phyloP scores from a whole-genome alignment of 2,113 vertebrate genomes.

The Brienomyrus longianalis region DNA sequence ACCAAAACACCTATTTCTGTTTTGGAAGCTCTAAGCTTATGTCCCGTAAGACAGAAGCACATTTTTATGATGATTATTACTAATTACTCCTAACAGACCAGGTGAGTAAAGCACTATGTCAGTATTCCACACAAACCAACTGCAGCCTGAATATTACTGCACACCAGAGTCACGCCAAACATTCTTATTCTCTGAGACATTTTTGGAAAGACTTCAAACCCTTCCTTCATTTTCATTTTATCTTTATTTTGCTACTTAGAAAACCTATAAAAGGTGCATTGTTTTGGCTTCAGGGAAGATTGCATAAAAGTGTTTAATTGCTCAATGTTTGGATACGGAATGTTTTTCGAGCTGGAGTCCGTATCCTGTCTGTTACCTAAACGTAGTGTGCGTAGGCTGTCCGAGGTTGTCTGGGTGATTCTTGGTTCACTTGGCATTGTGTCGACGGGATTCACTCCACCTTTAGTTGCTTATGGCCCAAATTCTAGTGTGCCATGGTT shows the following conservation, averaged over 20 bases:
- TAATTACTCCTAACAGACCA: background rate
- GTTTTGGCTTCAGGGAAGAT: background rate
- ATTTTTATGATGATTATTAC: background rate
- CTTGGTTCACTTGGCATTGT: background rate
- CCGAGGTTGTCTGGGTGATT: background rate
- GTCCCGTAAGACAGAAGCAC: background rate
- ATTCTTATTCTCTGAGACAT: background rate
- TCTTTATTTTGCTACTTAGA: background rate
- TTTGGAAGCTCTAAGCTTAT: background rate
- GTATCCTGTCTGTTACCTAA: background rate
- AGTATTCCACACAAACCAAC: background rate
- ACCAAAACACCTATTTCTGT: background rate
- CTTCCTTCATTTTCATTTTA: background rate
- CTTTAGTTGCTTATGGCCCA: background rate
- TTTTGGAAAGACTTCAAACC: background rate
- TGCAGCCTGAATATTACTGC: background rate
- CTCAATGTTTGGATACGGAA: background rate
- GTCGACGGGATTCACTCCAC: background rate
- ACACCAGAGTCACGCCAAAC: background rate
- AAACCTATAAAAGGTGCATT: background rate
- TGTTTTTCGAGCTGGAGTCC: background rate
- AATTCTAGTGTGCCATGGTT: background rate
- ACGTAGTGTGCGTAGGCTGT: background rate
- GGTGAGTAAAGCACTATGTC: background rate
- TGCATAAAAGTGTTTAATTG: background rate